These are phyloP conservation scores for Prionailurus viverrinus DNA, from an alignment of 2,113 vertebrate species.

Conservation along the genomic window DNA sequence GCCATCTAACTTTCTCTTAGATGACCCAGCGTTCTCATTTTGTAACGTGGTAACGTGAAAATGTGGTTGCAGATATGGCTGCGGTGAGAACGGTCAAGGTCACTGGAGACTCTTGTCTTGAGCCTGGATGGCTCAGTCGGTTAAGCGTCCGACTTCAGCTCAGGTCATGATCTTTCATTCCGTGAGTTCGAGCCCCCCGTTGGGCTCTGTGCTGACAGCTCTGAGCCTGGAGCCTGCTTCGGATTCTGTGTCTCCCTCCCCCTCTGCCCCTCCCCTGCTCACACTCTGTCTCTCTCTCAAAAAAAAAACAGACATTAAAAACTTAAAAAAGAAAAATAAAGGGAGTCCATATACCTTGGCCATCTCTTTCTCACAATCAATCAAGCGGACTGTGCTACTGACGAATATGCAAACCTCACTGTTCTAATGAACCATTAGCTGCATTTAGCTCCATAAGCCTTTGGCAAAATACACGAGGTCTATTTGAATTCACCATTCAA, in stretches of 20 bases:
- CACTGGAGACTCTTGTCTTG: not conserved
- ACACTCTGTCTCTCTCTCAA: no score
- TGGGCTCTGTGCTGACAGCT: no score
- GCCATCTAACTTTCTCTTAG: not conserved
- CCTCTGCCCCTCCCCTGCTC: no score
- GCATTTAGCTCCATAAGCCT: not conserved
- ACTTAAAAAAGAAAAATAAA: not conserved
- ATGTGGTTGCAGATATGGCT: not conserved
- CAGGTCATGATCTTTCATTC: no score
- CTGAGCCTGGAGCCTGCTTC: rapidly evolving
- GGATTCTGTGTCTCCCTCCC: no score
- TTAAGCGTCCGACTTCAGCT: no score
- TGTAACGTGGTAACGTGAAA: not conserved
- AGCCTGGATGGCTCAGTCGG: no score
- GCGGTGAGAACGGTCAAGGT: not conserved
- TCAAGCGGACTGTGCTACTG: not conserved
- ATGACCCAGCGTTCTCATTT: not conserved
- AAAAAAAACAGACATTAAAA: no score
- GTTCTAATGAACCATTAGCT: not conserved
- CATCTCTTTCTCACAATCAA: not conserved
- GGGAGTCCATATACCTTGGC: not conserved
- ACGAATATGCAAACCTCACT: not conserved
- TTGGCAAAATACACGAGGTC: not conserved
- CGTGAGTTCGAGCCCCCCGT: no score
- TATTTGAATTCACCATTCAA: conserved; percentile 2